phyloP scores from a whole-genome alignment of 2,888 invertebrate genomes.

The Ceriagrion tenellum region DNA sequence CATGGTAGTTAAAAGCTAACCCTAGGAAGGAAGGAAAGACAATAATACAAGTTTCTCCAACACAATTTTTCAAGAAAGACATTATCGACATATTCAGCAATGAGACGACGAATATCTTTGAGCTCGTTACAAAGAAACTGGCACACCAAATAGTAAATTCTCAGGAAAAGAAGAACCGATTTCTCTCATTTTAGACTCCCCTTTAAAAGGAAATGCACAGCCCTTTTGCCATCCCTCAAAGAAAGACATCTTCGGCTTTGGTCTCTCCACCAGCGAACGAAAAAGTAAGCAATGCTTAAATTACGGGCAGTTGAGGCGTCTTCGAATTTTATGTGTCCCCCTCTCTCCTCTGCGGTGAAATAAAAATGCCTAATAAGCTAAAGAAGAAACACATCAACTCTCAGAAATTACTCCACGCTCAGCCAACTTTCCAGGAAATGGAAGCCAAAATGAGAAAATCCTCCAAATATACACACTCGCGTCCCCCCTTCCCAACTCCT shows the following conservation, averaged over 20 bases:
- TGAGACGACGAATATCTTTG: background rate
- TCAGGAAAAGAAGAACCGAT: background rate
- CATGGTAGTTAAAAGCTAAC: too few relatives aligned
- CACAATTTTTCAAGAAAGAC: background rate
- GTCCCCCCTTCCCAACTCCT: background rate
- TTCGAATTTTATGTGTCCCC: slow-evolving; percentile 46
- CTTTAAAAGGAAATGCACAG: background rate
- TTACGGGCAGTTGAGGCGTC: slow-evolving; percentile 55
- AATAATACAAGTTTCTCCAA: background rate
- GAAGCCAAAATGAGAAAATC: slow-evolving; percentile 64
- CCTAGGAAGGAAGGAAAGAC: background rate
- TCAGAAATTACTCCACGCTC: slow-evolving; percentile 63
- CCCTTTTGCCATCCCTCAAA: background rate
- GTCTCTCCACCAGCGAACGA: background rate
- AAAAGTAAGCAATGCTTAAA: slow-evolving; percentile 53
- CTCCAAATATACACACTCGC: background rate
- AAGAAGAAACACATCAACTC: slow-evolving; percentile 60
- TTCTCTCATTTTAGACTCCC: background rate
- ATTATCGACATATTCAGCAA: background rate
- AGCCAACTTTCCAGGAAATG: slow-evolving; percentile 67
- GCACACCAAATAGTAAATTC: background rate
- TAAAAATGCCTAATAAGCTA: slow-evolving; percentile 64
- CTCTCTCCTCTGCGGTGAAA: slow-evolving; percentile 57
- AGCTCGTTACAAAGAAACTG: background rate
- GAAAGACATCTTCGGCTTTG: background rate